phyloP scores from a whole-genome alignment of 2,113 vertebrate species.

The Xiphophorus hellerii region DNA sequence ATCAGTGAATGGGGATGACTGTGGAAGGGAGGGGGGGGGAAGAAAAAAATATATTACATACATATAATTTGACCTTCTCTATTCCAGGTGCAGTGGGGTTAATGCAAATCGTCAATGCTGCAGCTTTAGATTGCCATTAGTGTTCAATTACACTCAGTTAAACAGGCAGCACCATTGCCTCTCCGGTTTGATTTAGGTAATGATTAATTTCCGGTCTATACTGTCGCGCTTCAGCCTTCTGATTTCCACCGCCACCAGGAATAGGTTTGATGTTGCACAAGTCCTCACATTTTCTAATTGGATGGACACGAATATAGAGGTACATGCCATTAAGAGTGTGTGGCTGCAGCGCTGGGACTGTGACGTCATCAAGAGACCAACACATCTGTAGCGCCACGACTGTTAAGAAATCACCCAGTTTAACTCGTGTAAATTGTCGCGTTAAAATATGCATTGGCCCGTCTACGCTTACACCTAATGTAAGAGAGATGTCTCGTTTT shows the following conservation, averaged over 20 bases:
- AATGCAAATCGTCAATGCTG: constrained; percentile 51
- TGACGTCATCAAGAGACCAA: constrained; percentile 40
- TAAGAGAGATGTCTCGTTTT: neutral
- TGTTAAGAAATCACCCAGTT: constrained; percentile 17
- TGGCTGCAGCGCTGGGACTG: constrained; percentile 56
- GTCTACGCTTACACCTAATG: neutral
- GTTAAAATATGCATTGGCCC: neutral
- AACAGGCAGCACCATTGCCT: constrained; percentile 28
- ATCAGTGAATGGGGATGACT: constrained; percentile 37
- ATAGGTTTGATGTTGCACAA: constrained; percentile 51
- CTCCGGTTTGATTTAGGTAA: constrained; percentile 55
- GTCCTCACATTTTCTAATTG: constrained; percentile 76
- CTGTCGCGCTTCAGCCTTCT: constrained; percentile 57
- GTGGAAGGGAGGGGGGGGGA: neutral
- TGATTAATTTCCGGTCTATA: constrained; percentile 78
- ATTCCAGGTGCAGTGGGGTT: constrained; percentile 60
- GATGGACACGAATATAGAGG: constrained; percentile 60
- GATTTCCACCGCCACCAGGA: constrained; percentile 58
- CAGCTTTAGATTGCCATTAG: constrained; percentile 61
- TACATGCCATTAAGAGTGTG: constrained; percentile 58
- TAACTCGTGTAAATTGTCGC: neutral
- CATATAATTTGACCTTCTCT: constrained; percentile 40
- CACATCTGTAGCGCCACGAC: constrained; percentile 25
- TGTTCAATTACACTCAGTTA: constrained; percentile 67
- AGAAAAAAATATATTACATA: constrained; percentile 55